Conservation (phyloP, 2,797 vertebrate species). For the Alcedo quadribrachys region DNA sequence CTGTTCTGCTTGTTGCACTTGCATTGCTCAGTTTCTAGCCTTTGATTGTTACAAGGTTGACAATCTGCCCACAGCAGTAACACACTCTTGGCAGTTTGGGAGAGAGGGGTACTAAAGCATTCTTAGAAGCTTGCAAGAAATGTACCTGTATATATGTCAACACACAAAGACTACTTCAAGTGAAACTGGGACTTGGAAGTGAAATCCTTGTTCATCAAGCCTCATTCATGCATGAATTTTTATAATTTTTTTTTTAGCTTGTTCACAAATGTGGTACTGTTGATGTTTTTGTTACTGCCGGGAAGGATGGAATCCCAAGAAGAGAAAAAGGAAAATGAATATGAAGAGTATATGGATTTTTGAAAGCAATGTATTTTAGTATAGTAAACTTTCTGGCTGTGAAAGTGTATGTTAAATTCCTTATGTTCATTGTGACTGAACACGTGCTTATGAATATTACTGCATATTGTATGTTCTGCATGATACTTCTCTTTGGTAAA, state of each 20-base stretch:
- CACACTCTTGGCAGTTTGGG: neutral
- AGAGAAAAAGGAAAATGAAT: neutral
- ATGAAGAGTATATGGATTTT: neutral
- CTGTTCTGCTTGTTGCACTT: neutral
- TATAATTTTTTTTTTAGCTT: neutral
- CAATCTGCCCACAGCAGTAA: neutral
- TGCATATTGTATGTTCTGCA: neutral
- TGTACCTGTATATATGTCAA: neutral
- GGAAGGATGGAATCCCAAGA: neutral
- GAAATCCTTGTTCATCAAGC: neutral
- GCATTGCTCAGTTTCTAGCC: neutral
- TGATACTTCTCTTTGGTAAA: neutral
- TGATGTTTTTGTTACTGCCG: slow-evolving; percentile 8
- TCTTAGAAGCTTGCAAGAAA: neutral
- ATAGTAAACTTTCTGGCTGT: neutral
- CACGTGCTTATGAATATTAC: neutral
- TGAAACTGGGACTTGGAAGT: neutral
- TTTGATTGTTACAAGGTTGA: neutral
- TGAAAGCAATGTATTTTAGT: neutral
- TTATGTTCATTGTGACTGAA: neutral
- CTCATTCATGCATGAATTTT: neutral
- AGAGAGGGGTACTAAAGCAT: neutral
- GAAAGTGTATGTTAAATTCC: neutral
- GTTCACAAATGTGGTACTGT: neutral
- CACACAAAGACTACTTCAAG: neutral